Percentiles rank a stretch among this genome's conserved stretches.
Evolutionary conservation across 2,888 invertebrate genomes (phyloP).

Genomic region (Pediacus dermestoides): DNA sequence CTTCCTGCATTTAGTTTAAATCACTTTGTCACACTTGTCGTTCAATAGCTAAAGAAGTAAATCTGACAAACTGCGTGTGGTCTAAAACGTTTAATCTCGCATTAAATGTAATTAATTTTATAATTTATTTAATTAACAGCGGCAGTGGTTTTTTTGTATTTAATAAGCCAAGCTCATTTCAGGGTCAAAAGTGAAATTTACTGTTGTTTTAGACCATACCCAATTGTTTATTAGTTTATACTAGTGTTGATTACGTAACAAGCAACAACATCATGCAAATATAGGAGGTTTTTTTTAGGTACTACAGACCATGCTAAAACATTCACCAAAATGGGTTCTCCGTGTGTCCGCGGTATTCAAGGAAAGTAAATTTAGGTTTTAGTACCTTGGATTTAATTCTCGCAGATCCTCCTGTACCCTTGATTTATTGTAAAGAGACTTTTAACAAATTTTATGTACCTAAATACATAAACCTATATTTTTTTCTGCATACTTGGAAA

Average conservation of each 20-base stretch:
- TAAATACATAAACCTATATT: too few relatives aligned
- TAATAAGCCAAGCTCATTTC: constrained; percentile 25
- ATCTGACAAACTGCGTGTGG: constrained; percentile 36
- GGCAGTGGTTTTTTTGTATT: too few relatives aligned
- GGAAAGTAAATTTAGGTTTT: not conserved
- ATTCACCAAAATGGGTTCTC: constrained; percentile 41
- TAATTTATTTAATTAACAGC: constrained; percentile 12
- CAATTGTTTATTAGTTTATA: constrained; percentile 18
- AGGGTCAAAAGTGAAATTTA: constrained; percentile 18
- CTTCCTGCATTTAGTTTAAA: constrained; percentile 26
- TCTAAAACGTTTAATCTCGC: constrained; percentile 27
- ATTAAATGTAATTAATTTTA: constrained; percentile 25
- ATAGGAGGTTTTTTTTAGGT: too few relatives aligned
- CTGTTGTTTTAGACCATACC: constrained; percentile 22
- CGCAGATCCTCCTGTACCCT: too few relatives aligned
- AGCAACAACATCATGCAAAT: constrained; percentile 21
- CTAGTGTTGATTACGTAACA: too few relatives aligned
- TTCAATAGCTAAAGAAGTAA: constrained; percentile 31
- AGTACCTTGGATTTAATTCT: too few relatives aligned
- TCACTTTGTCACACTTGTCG: constrained; percentile 32
- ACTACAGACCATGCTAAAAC: too few relatives aligned
- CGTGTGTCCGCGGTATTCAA: constrained; percentile 48
- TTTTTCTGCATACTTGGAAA: too few relatives aligned
- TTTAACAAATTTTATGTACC: too few relatives aligned
- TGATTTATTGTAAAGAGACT: too few relatives aligned